Base-by-base conservation (phyloP, 2,888 invertebrate genomes). In the Leptura quadrifasciata region DNA sequence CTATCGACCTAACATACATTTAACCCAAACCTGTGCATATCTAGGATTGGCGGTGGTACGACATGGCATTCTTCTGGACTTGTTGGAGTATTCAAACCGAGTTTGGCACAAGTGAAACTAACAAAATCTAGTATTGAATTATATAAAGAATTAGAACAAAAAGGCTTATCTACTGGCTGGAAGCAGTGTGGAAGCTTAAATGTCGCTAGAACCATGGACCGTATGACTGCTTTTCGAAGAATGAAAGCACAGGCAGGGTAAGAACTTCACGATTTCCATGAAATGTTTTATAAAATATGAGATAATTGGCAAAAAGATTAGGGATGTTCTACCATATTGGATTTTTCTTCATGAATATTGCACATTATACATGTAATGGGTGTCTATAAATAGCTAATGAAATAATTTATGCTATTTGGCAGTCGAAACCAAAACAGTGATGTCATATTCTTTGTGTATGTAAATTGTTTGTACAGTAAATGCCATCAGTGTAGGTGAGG, bases 171-270 rank as follows among this genome's bases (percentile, higher is more conserved):
- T 20, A 96, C 96, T 0, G 97, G 98, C 0, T 98, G 97, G 96
- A 96, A 96, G 84, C 94, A 96, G 87, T 96, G 96, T 87, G 98
- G 98, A 0, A 97, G 97, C 80, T 89, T 98, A 20, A 94, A 96
- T 78, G 88, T 98, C 52, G 98, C 97, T 0, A 91, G 97, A 76
- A 95, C 94, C 0, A 92, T 94, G 85, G 97, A 98, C 88, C 91
- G 98, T 55, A 95, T 97, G 95, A 95, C 94, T 0, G 92, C 94
- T 2, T 96, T 95, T 85, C 91, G 94, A 83, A 92, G 95, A 87
- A 95, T 94, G 95, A 96, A 95, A 88, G 95, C 96, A 5, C 95
- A 95, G 87, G 94, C 96, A 75, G 91, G 94, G 95, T 95, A 92
- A 89, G 92, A 75, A 31, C 12, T 6, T 10, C 20, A 35, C 31